These are phyloP conservation scores for Urocitellus parryii DNA, from an alignment of 2,113 vertebrate species.

Conservation along the genomic window DNA sequence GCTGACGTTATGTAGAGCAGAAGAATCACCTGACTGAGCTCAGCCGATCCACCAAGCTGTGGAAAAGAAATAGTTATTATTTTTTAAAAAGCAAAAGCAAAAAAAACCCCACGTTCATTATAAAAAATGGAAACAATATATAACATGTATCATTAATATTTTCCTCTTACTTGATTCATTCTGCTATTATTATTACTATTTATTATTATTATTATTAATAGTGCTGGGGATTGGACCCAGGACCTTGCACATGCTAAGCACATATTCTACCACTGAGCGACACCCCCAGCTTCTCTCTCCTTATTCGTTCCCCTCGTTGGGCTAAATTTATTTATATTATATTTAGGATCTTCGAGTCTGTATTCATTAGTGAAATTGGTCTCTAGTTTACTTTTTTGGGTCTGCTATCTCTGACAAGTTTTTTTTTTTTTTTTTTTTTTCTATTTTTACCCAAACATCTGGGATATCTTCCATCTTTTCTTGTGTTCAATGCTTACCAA, in stretches of 20 bases:
- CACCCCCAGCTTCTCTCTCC: not conserved
- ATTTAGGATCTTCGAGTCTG: not conserved
- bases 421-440: not conserved
- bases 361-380: not conserved
- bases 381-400: not conserved
- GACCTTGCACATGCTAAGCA: not conserved
- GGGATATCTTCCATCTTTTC: not conserved
- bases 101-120: not conserved
- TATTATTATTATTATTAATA: not conserved
- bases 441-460: slow-evolving; percentile 56
- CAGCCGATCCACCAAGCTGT: not conserved
- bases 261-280: not conserved
- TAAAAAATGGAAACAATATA: not conserved
- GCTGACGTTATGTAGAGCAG: not conserved
- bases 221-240: not conserved
- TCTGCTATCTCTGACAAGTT: not conserved
- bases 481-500: slow-evolving; percentile 6
- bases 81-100: not conserved
- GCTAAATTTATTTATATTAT: slow-evolving; percentile 36
- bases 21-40: not conserved
- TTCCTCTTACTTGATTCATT: not conserved
- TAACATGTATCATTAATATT: not conserved
- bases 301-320: not conserved
- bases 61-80: not conserved
- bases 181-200: not conserved